Percentiles rank a stretch among this genome's conserved stretches.
Conservation (phyloP, 2,888 invertebrate genomes). For the Timandra comae region DNA sequence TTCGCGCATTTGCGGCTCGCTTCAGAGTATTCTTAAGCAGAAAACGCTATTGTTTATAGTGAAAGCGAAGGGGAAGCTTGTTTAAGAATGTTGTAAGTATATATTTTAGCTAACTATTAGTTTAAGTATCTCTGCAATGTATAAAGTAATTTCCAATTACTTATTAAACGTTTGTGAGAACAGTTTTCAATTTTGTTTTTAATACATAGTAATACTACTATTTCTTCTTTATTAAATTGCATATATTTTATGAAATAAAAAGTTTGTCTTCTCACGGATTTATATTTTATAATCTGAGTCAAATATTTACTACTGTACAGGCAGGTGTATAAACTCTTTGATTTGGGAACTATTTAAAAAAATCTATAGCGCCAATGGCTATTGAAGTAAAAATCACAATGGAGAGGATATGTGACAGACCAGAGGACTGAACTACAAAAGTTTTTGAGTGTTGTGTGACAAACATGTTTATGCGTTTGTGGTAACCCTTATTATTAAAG, state of each 20-base stretch:
- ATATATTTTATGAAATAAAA: no score
- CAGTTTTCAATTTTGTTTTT: no score
- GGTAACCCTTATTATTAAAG: conserved; percentile 11
- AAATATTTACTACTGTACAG: conserved; percentile 29
- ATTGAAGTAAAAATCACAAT: conserved; percentile 66
- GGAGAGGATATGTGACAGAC: conserved; percentile 72
- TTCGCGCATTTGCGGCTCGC: neutral
- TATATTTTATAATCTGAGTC: conserved; percentile 21
- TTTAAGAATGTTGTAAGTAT: no score
- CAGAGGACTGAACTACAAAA: conserved; percentile 64
- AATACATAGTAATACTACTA: no score
- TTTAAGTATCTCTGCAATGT: no score
- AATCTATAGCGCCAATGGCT: conserved; percentile 47
- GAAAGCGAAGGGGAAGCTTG: no score
- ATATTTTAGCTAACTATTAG: no score
- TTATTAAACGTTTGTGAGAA: no score
- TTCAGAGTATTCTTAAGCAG: conserved; percentile 9
- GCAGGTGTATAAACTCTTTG: conserved; percentile 68
- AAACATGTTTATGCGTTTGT: conserved; percentile 20
- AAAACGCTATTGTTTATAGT: neutral
- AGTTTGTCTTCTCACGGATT: no score
- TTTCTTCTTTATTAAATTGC: no score
- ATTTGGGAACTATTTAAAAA: conserved; percentile 42
- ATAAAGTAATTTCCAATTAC: no score
- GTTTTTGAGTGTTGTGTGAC: conserved; percentile 50